Percentiles rank a stretch among this genome's conserved stretches.
Evolutionary conservation across 1,140 invertebrate species (phyloP).

Genomic region (Nasonia longicornis): DNA sequence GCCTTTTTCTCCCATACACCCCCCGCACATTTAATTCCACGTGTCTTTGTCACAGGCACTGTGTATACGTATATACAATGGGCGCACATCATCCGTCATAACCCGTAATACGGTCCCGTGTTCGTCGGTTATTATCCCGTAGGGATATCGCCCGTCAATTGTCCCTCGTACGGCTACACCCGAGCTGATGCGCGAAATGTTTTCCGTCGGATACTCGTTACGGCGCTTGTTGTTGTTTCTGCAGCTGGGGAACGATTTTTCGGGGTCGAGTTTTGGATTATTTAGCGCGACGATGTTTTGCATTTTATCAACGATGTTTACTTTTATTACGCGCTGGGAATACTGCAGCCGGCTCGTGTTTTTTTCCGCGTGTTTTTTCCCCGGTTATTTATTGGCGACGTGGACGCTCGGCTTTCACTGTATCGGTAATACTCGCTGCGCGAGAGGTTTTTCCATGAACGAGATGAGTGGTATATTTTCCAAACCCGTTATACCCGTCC

Average conservation of each 20-base stretch:
- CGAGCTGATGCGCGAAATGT: background rate
- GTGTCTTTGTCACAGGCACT: background rate
- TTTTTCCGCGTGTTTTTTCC: background rate
- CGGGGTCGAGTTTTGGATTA: background rate
- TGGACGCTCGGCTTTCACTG: too few species aligned
- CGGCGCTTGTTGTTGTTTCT: background rate
- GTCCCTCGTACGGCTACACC: background rate
- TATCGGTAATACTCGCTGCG: too few species aligned
- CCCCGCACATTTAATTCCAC: constrained; percentile 5
- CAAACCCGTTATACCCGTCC: background rate
- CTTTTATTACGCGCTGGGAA: constrained; percentile 3
- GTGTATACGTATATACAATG: constrained; percentile 11
- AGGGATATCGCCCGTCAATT: constrained; percentile 48
- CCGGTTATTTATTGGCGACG: background rate
- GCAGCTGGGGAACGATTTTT: background rate
- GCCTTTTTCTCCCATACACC: background rate
- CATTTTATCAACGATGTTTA: background rate
- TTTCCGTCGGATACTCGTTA: background rate
- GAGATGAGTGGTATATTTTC: background rate
- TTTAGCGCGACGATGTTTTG: background rate
- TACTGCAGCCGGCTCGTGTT: background rate
- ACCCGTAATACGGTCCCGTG: constrained; percentile 49
- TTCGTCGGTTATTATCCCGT: constrained; percentile 56
- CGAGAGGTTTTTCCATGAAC: too few species aligned
- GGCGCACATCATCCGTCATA: constrained; percentile 54